Evolutionary conservation across 2,888 invertebrate genomes (phyloP), one percentile per base, ranked within the genome.

Genomic region (Aleiodes leptofemur): DNA sequence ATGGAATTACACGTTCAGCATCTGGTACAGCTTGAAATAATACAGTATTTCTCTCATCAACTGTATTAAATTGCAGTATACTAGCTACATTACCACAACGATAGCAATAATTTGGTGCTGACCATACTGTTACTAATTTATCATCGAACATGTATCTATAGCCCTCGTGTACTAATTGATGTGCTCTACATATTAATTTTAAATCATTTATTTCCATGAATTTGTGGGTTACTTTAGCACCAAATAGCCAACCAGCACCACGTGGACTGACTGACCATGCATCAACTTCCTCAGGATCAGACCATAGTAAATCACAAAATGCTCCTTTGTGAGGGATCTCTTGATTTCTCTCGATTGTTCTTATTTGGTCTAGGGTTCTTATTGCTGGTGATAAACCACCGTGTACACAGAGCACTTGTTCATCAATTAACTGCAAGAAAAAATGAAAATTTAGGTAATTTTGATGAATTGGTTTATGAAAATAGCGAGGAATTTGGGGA

Each of bases 101-200:
- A 90, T 99, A 99, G 90, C 99, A 99, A 90, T 99, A 99, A 91
- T 99, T 99, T 4, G 99, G 99, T 5, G 99, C 99, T 14, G 99
- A 98, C 98, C 99, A 99, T 1, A 99, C 97, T 0, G 99, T 99
- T 50, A 99, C 98, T 83, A 99, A 91, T 89, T 96, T 96, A 84
- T 98, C 96, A 86, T 98, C 95, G 90, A 99, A 99, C 97, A 99
- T 98, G 90, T 98, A 99, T 91, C 98, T 98, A 90, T 95, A 97
- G 78, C 98, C 98, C 94, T 99, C 99, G 91, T 99, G 97, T 34
- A 99, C 99, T 86, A 99, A 92, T 90, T 99, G 99, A 93, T 99
- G 99, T 56, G 99, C 99, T 85, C 99, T 92, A 90, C 99, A 99
- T 86, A 99, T 98, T 83, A 99, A 91, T 85, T 95, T 94, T 83